Evolutionary conservation across 2,797 vertebrate species (phyloP).

Genomic region (Crenichthys baileyi): DNA sequence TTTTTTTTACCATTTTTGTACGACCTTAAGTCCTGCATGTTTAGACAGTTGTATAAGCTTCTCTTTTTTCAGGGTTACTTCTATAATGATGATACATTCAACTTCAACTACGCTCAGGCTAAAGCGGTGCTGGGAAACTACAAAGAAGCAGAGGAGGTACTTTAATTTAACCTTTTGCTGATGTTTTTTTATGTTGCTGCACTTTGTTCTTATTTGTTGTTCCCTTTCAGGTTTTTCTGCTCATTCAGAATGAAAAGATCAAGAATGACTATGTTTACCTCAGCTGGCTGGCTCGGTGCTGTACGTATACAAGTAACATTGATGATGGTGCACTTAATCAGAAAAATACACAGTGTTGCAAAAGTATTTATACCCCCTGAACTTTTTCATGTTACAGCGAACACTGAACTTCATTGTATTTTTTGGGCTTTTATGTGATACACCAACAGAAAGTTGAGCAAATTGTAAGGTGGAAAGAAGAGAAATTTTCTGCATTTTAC

Average conservation of each 20-base stretch:
- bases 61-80: constrained; percentile 90
- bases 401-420: not conserved
- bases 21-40: constrained; percentile 10
- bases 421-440: not conserved
- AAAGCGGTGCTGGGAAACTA: constrained; percentile 93
- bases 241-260: constrained; percentile 97
- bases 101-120: constrained; percentile 98
- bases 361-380: too few species aligned
- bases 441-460: not conserved
- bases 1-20: not conserved
- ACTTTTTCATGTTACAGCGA: not conserved
- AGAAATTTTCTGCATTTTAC: not conserved
- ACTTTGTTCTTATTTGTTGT: constrained; percentile 5
- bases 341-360: not conserved
- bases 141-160: constrained; percentile 94
- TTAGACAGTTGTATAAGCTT: constrained; percentile 6
- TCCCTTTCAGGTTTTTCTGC: constrained; percentile 87
- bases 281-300: constrained; percentile 96
- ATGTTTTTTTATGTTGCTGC: not conserved
- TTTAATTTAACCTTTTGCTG: not conserved
- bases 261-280: constrained; percentile 95
- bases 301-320: constrained; percentile 80
- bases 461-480: not conserved
- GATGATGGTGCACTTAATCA: not conserved
- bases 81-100: constrained; percentile 95